phyloP scores from a whole-genome alignment of 2,797 vertebrate species.

The Bucorvus abyssinicus region DNA sequence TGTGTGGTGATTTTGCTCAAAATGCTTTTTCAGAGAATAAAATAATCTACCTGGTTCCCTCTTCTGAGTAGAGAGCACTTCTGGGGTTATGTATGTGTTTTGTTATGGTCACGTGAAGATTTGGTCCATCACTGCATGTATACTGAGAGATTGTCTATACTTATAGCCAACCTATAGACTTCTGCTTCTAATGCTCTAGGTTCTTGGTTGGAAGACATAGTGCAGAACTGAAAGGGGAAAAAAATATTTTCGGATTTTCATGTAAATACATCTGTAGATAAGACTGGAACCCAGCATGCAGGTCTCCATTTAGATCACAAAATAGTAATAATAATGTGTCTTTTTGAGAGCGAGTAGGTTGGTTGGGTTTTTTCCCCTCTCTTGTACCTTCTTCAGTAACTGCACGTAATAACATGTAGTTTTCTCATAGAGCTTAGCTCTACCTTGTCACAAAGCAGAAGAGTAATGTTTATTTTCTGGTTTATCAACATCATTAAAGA shows the following conservation, averaged over 20 bases:
- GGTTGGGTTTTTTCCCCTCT: accelerated
- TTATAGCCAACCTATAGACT: not conserved
- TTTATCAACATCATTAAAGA: not conserved
- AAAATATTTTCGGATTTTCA: not conserved
- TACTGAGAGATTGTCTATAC: not conserved
- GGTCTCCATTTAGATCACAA: not conserved
- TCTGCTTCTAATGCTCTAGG: not conserved
- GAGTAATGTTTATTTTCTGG: not conserved
- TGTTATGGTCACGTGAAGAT: not conserved
- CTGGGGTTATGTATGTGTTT: not conserved
- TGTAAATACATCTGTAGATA: not conserved
- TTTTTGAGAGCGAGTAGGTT: not conserved
- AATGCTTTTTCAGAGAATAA: not conserved
- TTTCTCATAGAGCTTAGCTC: not conserved
- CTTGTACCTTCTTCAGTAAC: not conserved
- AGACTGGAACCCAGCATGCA: not conserved
- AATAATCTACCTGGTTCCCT: not conserved
- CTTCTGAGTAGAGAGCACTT: not conserved
- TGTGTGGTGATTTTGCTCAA: not conserved
- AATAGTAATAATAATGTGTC: not conserved
- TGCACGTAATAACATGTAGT: not conserved
- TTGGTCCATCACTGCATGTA: not conserved
- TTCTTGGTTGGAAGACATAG: not conserved
- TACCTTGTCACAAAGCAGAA: not conserved
- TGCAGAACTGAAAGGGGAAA: not conserved